Conservation (phyloP, 2,797 vertebrate genomes). For the Anomalospiza imberbis region DNA sequence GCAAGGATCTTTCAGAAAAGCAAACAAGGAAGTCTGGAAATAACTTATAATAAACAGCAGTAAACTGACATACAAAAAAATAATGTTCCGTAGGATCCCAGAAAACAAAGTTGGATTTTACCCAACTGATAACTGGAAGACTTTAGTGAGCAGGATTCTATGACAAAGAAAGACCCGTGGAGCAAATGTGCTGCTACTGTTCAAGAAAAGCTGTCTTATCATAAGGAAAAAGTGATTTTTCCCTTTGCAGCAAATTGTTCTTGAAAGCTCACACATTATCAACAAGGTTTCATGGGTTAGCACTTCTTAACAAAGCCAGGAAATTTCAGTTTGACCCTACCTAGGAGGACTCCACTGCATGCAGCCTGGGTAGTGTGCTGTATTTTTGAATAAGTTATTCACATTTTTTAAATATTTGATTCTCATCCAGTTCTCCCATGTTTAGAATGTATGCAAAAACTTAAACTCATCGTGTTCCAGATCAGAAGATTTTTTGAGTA, state of each 20-base stretch:
- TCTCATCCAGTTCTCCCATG: neutral
- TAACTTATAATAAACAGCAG: neutral
- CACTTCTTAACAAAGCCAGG: neutral
- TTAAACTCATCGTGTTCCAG: neutral
- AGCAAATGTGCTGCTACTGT: neutral
- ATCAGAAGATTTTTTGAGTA: neutral
- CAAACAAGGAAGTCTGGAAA: neutral
- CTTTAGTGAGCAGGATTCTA: neutral
- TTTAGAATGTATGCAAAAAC: neutral
- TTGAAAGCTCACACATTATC: neutral
- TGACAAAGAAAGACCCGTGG: neutral
- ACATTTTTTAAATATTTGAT: neutral
- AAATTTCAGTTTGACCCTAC: neutral
- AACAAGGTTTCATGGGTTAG: neutral
- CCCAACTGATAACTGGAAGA: neutral
- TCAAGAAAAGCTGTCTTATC: neutral
- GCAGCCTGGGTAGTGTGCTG: neutral
- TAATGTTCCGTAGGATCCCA: fast-evolving
- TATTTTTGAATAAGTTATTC: fast-evolving
- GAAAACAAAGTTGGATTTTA: neutral
- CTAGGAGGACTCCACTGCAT: neutral
- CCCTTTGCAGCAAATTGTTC: neutral
- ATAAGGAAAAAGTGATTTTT: neutral
- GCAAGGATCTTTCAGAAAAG: neutral
- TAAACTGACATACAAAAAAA: neutral